A percentile compares a stretch with the other conserved stretches of the same genome.
These are phyloP conservation scores for Alligator mississippiensis DNA, from an alignment of 2,113 vertebrate species.

Conservation along the genomic window DNA sequence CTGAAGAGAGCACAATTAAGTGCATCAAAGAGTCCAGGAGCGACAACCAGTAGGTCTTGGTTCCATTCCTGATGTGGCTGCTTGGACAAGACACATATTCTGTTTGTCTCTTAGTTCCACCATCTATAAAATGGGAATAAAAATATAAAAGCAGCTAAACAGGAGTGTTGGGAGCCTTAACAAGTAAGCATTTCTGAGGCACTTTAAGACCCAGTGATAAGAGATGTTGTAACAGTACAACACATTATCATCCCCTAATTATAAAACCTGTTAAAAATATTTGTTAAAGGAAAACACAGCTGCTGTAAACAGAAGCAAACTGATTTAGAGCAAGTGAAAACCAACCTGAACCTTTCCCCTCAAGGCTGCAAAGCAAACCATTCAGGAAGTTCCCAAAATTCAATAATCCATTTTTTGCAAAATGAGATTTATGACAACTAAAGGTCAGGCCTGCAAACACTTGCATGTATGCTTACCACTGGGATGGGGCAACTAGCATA, in stretches of 20 bases:
- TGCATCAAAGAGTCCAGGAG: not conserved
- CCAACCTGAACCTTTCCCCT: not conserved
- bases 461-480: not conserved
- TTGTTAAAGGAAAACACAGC: not conserved
- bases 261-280: not conserved
- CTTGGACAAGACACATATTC: not conserved
- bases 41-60: not conserved
- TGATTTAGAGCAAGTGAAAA: not conserved
- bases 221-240: not conserved
- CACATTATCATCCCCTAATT: not conserved
- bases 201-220: not conserved
- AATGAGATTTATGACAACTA: not conserved
- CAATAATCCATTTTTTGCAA: not conserved
- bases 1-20: not conserved
- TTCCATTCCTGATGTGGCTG: not conserved
- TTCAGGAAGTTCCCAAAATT: conserved; percentile 1
- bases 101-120: not conserved
- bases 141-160: not conserved
- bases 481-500: not conserved
- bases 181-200: not conserved
- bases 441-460: not conserved
- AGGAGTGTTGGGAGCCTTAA: not conserved
- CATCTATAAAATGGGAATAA: not conserved
- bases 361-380: not conserved
- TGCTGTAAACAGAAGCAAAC: not conserved